Evolutionary conservation across 1,140 invertebrate species (phyloP).

Genomic region (Bombyx mori): ASM3026992v2 NC_085133.1:4529001-4529500

Average conservation of each 20-base stretch:
- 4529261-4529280: neutral
- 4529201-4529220: no score
- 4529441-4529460: neutral
- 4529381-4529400: neutral
- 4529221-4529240: no score
- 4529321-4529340: neutral
- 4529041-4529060: conserved; percentile 2
- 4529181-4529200: conserved; percentile 2
- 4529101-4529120: conserved; percentile 6
- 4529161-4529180: conserved; percentile 4
- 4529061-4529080: conserved; percentile 10
- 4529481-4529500: conserved; percentile 2
- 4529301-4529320: neutral
- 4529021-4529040: conserved; percentile 4
- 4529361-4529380: conserved; percentile 3
- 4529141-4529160: conserved; percentile 2
- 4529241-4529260: no score
- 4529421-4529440: neutral
- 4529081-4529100: conserved; percentile 8
- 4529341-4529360: neutral
- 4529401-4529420: conserved; percentile 4
- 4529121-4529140: neutral
- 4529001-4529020: conserved; percentile 6
- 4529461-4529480: neutral
- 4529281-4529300: neutral